Conservation (phyloP, 2,113 vertebrate genomes). For the Pachyramphus minor region DNA sequence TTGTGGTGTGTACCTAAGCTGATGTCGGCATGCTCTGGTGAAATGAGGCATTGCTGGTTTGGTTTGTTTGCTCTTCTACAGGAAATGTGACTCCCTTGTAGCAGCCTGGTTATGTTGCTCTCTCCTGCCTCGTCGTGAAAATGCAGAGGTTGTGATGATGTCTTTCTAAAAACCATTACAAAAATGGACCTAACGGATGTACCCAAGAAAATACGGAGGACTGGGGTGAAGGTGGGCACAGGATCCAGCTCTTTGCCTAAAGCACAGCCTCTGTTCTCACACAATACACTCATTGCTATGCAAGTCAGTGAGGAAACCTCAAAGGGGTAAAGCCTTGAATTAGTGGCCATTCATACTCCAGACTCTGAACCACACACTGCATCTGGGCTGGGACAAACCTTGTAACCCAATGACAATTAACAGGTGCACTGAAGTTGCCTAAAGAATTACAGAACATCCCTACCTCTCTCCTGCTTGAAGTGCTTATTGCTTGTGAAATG, state of each 20-base stretch:
- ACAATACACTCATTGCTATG: background rate
- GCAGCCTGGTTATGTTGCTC: background rate
- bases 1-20: background rate
- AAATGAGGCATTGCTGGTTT: background rate
- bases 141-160: background rate
- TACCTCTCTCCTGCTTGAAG: background rate
- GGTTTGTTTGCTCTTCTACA: conserved; percentile 4
- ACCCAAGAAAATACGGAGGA: accelerated
- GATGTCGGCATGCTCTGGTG: background rate
- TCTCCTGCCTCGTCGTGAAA: background rate
- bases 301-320: background rate
- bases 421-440: background rate
- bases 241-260: background rate
- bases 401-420: background rate
- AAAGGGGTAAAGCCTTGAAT: background rate
- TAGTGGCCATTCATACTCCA: background rate
- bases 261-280: background rate
- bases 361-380: background rate
- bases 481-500: background rate
- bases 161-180: background rate
- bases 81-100: background rate
- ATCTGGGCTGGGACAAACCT: background rate
- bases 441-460: background rate
- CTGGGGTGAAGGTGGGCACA: background rate
- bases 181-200: background rate